These are phyloP conservation scores for Diceros bicornis DNA, from an alignment of 2,797 vertebrate genomes.

Conservation along the genomic window DNA sequence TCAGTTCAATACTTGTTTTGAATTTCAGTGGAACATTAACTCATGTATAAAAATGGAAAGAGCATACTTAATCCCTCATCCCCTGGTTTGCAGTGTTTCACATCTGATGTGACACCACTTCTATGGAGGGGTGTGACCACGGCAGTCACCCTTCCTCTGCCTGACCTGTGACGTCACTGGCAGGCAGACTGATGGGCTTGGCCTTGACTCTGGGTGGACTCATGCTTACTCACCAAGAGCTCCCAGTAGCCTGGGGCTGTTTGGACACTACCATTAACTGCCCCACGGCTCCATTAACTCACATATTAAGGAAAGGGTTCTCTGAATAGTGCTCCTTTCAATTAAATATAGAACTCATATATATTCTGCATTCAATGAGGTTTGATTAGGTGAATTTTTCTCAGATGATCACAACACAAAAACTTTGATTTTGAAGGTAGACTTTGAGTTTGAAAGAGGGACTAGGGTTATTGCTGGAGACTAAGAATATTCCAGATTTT, in stretches of 20 bases:
- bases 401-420: not conserved
- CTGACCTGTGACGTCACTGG: not conserved
- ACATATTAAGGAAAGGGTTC: conserved; percentile 39
- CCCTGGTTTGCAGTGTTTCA: not conserved
- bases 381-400: not conserved
- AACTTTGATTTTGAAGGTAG: conserved; percentile 10
- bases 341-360: not conserved
- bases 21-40: not conserved
- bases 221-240: conserved; percentile 65
- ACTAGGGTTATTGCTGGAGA: not conserved
- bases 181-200: not conserved
- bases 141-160: not conserved
- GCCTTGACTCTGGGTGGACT: not conserved
- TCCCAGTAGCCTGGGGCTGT: not conserved
- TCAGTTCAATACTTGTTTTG: not conserved
- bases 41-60: not conserved
- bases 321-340: not conserved
- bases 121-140: not conserved
- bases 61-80: not conserved
- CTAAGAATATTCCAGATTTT: not conserved
- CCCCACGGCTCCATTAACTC: not conserved
- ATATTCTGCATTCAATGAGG: conserved; percentile 22
- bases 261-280: not conserved
- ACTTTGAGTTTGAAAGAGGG: not conserved
- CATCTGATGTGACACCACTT: not conserved